These are phyloP conservation scores for Osmerus mordax DNA, from an alignment of 2,113 vertebrate genomes.

Conservation along the genomic window DNA sequence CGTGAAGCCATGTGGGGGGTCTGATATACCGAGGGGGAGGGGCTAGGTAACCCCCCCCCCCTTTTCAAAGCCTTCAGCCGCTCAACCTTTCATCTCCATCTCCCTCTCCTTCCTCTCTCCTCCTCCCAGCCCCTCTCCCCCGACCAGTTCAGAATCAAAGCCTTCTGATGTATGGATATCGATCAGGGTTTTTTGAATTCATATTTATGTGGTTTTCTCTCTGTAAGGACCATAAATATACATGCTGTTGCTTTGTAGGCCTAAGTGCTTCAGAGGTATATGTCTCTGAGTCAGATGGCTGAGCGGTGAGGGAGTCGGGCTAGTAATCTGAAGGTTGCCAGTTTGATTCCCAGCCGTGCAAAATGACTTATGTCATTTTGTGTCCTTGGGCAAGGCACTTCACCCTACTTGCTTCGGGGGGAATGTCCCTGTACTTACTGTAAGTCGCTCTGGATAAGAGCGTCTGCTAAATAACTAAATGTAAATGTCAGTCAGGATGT, in stretches of 20 bases:
- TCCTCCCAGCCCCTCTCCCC: neutral
- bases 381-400: too few species aligned
- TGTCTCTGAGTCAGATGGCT: too few species aligned
- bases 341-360: too few species aligned
- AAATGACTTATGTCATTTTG: too few species aligned
- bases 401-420: too few species aligned
- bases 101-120: neutral
- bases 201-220: constrained; percentile 27
- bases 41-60: neutral
- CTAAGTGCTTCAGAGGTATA: neutral
- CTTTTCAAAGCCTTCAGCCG: neutral
- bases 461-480: too few species aligned
- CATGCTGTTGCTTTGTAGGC: neutral
- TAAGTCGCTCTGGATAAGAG: neutral
- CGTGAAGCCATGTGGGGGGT: neutral
- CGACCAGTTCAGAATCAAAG: neutral
- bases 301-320: too few species aligned
- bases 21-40: neutral
- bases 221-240: constrained; percentile 17
- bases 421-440: too few species aligned
- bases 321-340: too few species aligned
- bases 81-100: neutral
- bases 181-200: constrained; percentile 16
- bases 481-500: neutral
- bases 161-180: constrained; percentile 9